Evolutionary conservation across 2,113 vertebrate genomes (phyloP).

Genomic region (Dermatemys mawii): DNA sequence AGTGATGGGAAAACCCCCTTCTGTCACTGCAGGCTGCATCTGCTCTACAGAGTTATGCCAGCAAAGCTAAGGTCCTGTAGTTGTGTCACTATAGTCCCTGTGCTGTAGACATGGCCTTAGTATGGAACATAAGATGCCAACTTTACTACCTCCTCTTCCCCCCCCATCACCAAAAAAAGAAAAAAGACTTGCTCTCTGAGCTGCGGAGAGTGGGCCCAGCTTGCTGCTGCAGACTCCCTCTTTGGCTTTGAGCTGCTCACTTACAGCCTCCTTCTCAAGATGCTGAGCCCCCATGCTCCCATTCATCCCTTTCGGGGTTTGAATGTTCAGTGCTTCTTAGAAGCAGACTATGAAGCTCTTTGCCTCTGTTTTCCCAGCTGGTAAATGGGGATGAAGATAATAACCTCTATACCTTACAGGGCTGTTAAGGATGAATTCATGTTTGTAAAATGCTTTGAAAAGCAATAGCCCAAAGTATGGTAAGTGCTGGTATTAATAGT

Average conservation of each 20-base stretch:
- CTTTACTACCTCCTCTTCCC: not conserved
- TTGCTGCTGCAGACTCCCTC: not conserved
- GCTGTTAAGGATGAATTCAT: not conserved
- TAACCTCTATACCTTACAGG: not conserved
- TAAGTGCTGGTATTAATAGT: rapidly evolving
- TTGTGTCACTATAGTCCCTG: too few relatives aligned
- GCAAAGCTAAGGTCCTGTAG: too few relatives aligned
- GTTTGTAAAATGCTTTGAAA: not conserved
- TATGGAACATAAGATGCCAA: not conserved
- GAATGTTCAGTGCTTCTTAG: not conserved
- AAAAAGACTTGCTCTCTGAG: not conserved
- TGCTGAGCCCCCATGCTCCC: not conserved
- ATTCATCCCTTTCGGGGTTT: not conserved
- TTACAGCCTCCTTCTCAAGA: not conserved
- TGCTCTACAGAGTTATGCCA: too few relatives aligned
- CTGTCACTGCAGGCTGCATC: too few relatives aligned
- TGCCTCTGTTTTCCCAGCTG: not conserved
- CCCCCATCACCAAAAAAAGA: not conserved
- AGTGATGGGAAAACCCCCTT: not conserved
- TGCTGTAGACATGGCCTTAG: not conserved
- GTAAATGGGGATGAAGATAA: not conserved
- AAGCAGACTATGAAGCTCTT: slow-evolving; percentile 9
- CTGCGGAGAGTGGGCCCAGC: not conserved
- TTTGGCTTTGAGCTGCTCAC: not conserved
- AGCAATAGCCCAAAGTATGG: not conserved